Percentiles rank a stretch among this genome's conserved stretches.
phyloP scores from a whole-genome alignment of 2,797 vertebrate genomes.

The Dendrocincla fuliginosa region DNA sequence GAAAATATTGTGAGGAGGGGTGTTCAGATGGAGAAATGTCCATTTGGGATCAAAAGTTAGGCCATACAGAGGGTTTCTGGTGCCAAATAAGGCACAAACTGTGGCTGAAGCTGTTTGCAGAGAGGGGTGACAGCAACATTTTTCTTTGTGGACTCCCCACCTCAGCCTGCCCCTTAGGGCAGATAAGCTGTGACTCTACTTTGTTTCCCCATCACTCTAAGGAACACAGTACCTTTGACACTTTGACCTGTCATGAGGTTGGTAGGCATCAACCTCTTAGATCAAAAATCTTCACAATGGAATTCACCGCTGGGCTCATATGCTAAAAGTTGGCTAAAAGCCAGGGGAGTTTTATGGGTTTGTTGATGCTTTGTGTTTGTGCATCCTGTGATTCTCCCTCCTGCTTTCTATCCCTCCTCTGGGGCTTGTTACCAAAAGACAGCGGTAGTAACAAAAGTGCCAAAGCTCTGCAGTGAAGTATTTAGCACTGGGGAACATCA shows the following conservation, averaged over 20 bases:
- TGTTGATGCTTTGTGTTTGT: background rate
- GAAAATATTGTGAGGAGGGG: background rate
- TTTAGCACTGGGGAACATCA: background rate
- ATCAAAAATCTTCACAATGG: background rate
- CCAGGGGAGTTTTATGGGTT: background rate
- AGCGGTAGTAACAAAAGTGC: background rate
- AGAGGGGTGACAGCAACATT: background rate
- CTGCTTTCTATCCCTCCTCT: background rate
- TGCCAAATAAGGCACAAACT: background rate
- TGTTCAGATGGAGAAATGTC: background rate
- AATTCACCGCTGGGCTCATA: background rate
- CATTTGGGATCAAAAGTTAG: background rate
- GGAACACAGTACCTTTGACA: background rate
- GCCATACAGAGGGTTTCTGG: rapidly evolving
- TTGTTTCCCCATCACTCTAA: background rate
- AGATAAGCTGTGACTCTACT: rapidly evolving
- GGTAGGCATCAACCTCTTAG: background rate
- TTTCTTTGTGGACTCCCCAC: background rate
- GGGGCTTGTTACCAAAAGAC: background rate
- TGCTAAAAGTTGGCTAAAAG: background rate
- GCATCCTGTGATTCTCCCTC: background rate
- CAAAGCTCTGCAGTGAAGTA: background rate
- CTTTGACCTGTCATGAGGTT: background rate
- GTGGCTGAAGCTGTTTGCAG: background rate
- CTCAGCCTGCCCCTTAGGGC: rapidly evolving